These are phyloP conservation scores for Pheosia gnoma DNA, from an alignment of 2,888 invertebrate species.

Conservation along the genomic window DNA sequence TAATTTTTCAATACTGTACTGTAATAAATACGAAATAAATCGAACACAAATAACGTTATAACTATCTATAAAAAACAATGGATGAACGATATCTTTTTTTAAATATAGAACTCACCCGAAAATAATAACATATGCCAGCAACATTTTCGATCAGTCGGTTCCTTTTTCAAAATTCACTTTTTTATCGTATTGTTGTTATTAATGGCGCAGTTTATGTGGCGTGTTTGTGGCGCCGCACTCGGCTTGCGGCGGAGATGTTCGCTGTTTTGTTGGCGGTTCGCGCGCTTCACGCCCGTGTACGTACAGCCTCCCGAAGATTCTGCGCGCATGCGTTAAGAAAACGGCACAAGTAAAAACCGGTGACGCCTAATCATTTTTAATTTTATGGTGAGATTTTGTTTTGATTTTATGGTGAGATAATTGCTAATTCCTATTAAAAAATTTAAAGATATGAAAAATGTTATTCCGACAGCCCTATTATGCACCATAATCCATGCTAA, in stretches of 20 bases:
- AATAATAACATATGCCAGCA: not conserved
- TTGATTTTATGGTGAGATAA: too few species aligned
- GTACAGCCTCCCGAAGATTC: conserved; percentile 34
- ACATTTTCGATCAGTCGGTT: not conserved
- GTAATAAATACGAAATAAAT: not conserved
- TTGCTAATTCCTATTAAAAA: too few species aligned
- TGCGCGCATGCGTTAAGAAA: conserved; percentile 57
- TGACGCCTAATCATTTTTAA: not conserved
- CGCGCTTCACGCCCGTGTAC: conserved; percentile 43
- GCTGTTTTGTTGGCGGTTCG: conserved; percentile 50
- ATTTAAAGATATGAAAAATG: too few species aligned
- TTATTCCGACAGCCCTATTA: too few species aligned
- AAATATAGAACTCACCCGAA: conserved; percentile 5
- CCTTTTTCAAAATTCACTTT: conserved; percentile 1
- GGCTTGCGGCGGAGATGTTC: conserved; percentile 49
- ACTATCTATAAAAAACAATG: not conserved
- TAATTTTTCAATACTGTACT: not conserved
- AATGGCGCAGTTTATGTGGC: conserved; percentile 37
- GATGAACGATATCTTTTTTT: not conserved
- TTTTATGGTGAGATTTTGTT: not conserved
- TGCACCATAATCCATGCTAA: not conserved
- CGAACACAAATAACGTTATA: not conserved
- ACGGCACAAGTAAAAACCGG: conserved; percentile 29
- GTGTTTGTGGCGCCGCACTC: conserved; percentile 55
- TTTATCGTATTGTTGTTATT: conserved; percentile 18